These are phyloP conservation scores for Oenanthe melanoleuca DNA, from an alignment of 2,113 vertebrate genomes.

Conservation along the genomic window DNA sequence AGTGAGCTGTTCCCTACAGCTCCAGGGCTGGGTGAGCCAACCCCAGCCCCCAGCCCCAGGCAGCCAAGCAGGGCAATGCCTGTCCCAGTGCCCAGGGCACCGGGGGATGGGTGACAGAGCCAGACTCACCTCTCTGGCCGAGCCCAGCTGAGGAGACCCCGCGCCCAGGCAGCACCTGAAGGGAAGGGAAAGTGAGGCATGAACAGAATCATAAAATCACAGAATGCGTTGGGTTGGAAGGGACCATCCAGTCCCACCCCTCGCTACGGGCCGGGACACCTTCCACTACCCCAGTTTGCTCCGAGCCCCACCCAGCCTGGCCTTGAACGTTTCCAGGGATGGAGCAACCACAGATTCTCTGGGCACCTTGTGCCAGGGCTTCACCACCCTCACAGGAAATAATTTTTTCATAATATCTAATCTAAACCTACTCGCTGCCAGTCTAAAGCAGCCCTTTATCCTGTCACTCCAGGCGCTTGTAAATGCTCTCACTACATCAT, in stretches of 20 bases:
- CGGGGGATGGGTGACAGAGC: not conserved
- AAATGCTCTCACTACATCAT: not conserved
- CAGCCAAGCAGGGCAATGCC: not conserved
- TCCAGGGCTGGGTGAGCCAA: not conserved
- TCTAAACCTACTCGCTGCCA: not conserved
- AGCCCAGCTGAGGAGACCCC: not conserved
- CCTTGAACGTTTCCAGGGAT: not conserved
- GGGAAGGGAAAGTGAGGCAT: not conserved
- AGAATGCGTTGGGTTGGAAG: rapidly evolving
- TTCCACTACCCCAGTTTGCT: rapidly evolving
- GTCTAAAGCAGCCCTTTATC: not conserved
- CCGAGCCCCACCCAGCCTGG: not conserved
- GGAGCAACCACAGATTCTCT: not conserved
- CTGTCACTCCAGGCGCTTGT: not conserved
- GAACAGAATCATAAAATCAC: too few species aligned
- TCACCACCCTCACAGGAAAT: rapidly evolving
- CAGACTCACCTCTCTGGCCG: slow-evolving; percentile 47
- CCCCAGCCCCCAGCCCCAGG: rapidly evolving
- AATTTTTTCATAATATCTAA: not conserved
- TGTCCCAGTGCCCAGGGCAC: not conserved
- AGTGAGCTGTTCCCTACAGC: not conserved
- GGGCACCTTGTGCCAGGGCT: rapidly evolving
- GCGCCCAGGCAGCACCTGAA: not conserved
- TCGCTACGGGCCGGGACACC: too few species aligned
- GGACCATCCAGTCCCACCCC: too few species aligned